Percentiles rank a stretch among this genome's conserved stretches.
Conservation (phyloP, 2,113 vertebrate species). For the Clupea harengus region DNA sequence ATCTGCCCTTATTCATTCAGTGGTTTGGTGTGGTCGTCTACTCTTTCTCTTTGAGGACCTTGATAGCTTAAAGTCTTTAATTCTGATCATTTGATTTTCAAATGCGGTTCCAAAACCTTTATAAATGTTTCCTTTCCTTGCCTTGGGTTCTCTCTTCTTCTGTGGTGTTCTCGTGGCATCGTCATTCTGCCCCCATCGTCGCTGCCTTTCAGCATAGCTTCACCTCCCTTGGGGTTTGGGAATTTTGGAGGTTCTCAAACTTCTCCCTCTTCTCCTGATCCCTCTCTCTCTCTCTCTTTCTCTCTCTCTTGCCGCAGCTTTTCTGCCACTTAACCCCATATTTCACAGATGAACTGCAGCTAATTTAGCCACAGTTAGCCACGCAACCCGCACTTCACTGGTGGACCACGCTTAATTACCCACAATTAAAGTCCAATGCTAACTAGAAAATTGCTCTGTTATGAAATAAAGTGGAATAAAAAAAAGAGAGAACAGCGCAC, state of each 20-base stretch:
- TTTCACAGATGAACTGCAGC: conserved; percentile 75
- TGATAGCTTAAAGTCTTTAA: too few species aligned
- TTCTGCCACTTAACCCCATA: conserved; percentile 73
- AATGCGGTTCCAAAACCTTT: background rate
- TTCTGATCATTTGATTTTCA: background rate
- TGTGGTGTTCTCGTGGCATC: background rate
- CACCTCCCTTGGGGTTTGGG: background rate
- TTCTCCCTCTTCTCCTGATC: background rate
- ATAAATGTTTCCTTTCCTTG: background rate
- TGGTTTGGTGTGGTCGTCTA: too few species aligned
- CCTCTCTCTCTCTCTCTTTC: conserved; percentile 16
- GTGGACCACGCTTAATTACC: conserved; percentile 76
- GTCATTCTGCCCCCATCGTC: background rate
- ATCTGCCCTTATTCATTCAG: too few species aligned
- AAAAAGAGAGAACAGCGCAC: conserved; percentile 64
- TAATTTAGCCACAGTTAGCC: conserved; percentile 69
- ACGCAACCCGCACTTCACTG: conserved; percentile 64
- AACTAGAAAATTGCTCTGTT: conserved; percentile 78
- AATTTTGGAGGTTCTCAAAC: background rate
- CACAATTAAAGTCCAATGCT: conserved; percentile 75
- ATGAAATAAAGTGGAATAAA: conserved; percentile 64
- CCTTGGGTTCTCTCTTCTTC: background rate
- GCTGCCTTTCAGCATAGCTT: background rate
- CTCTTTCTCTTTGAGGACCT: too few species aligned
- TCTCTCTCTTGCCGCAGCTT: conserved; percentile 41